phyloP scores from a whole-genome alignment of 2,888 invertebrate species.

The Pyralis farinalis region DNA sequence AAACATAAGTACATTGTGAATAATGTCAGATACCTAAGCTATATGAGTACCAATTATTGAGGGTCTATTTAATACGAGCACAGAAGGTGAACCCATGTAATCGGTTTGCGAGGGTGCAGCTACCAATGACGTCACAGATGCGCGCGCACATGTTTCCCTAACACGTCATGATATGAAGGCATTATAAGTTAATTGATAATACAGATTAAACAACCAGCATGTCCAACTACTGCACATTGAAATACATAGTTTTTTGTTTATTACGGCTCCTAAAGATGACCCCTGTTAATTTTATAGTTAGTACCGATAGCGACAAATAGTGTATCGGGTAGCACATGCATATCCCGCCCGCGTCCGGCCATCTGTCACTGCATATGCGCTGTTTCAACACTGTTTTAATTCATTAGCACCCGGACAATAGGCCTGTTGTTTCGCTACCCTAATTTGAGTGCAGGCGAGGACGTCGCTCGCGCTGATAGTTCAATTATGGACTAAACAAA shows the following conservation, averaged over 20 bases:
- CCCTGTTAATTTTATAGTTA: conserved; percentile 42
- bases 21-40: conserved; percentile 10
- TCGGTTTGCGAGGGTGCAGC: conserved; percentile 34
- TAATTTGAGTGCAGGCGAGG: conserved; percentile 29
- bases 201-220: conserved; percentile 24
- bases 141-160: conserved; percentile 56
- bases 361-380: conserved; percentile 76
- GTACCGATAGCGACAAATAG: conserved; percentile 65
- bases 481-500: conserved; percentile 11
- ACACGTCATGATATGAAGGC: conserved; percentile 23
- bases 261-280: conserved; percentile 11
- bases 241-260: conserved; percentile 9
- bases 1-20: conserved; percentile 30
- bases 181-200: conserved; percentile 25
- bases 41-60: conserved; percentile 25
- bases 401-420: conserved; percentile 67
- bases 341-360: conserved; percentile 71
- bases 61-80: conserved; percentile 30
- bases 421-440: conserved; percentile 49
- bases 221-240: conserved; percentile 11
- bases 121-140: conserved; percentile 64
- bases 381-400: conserved; percentile 72
- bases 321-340: conserved; percentile 61
- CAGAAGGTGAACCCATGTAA: conserved; percentile 44
- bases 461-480: conserved; percentile 13